Percentiles rank a stretch among this genome's conserved stretches.
phyloP scores from a whole-genome alignment of 2,888 invertebrate species.

The Chesias legatella region DNA sequence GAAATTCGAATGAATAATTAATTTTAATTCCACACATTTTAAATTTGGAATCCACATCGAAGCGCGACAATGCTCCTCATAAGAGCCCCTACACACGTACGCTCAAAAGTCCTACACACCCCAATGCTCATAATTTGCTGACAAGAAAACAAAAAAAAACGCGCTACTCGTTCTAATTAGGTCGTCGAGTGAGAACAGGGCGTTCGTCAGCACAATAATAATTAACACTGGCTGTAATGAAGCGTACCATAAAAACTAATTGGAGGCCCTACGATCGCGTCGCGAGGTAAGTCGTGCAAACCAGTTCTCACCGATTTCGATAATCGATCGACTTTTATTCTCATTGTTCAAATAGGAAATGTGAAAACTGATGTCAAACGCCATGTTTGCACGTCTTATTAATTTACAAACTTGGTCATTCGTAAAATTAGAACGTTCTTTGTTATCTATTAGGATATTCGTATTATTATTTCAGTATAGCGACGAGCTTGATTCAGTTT shows the following conservation, averaged over 20 bases:
- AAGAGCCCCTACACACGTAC: slow-evolving; percentile 41
- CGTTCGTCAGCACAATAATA: slow-evolving; percentile 78
- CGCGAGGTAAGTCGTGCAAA: slow-evolving; percentile 43
- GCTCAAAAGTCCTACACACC: slow-evolving; percentile 51
- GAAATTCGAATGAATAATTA: slow-evolving; percentile 2
- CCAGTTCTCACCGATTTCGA: slow-evolving; percentile 45
- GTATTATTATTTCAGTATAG: too few relatives aligned
- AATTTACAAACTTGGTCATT: too few relatives aligned
- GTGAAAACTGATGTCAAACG: background rate
- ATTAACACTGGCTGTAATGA: slow-evolving; percentile 79
- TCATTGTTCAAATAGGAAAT: slow-evolving; percentile 22
- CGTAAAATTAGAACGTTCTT: too few relatives aligned
- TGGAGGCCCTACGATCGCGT: slow-evolving; percentile 64
- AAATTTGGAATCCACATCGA: slow-evolving; percentile 24
- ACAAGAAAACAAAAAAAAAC: slow-evolving; percentile 69
- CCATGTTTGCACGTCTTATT: too few relatives aligned
- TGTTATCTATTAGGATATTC: too few relatives aligned
- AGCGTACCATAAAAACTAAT: slow-evolving; percentile 78
- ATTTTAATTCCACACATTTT: slow-evolving; percentile 13
- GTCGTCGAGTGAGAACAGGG: slow-evolving; percentile 75
- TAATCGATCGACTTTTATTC: slow-evolving; percentile 47
- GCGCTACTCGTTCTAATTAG: slow-evolving; percentile 70
- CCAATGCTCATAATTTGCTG: slow-evolving; percentile 66
- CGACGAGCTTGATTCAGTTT: too few relatives aligned
- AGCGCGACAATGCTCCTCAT: slow-evolving; percentile 22